phyloP scores from a whole-genome alignment of 2,113 vertebrate genomes.

The Vombatus ursinus region DNA sequence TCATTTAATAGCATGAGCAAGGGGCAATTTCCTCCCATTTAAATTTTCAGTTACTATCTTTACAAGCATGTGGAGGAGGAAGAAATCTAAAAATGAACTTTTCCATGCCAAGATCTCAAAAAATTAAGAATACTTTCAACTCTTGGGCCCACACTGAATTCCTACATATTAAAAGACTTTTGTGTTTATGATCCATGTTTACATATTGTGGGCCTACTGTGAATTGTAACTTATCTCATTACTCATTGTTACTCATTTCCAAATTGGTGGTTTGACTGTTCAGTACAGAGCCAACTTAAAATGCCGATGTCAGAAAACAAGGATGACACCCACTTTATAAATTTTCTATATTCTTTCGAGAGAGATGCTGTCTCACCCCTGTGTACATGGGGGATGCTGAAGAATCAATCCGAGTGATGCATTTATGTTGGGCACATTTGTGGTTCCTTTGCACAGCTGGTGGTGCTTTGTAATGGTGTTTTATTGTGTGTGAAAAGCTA shows the following conservation, averaged over 20 bases:
- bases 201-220: neutral
- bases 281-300: neutral
- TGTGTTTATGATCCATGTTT: neutral
- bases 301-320: neutral
- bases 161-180: neutral
- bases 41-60: slow-evolving; percentile 17
- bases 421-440: neutral
- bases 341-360: neutral
- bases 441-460: neutral
- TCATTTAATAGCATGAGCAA: slow-evolving; percentile 30
- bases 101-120: slow-evolving; percentile 26
- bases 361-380: neutral
- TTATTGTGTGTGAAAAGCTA: neutral
- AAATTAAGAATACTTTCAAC: neutral
- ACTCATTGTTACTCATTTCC: slow-evolving; percentile 12
- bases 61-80: slow-evolving; percentile 6
- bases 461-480: neutral
- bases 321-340: neutral
- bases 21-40: slow-evolving; percentile 30
- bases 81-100: slow-evolving; percentile 1
- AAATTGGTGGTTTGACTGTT: neutral
- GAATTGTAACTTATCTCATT: neutral
- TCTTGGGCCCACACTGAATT: neutral
- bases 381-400: neutral
- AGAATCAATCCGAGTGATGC: neutral